These are phyloP conservation scores for Alosa sapidissima DNA, from an alignment of 2,797 vertebrate species.

Conservation along the genomic window DNA sequence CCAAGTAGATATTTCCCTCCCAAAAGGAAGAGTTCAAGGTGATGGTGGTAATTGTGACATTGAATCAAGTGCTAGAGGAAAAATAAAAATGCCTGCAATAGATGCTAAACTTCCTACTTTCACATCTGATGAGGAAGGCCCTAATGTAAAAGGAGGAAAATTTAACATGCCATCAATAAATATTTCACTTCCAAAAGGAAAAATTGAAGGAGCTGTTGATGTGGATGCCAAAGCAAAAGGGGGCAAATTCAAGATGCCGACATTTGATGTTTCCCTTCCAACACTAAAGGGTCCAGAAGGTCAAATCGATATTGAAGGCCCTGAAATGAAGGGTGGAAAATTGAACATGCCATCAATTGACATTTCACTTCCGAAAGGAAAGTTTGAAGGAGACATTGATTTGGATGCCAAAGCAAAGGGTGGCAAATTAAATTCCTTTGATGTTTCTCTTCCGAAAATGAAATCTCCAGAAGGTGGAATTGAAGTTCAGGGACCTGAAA, in stretches of 20 bases:
- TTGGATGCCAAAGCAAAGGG: not conserved
- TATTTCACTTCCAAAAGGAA: constrained; percentile 48
- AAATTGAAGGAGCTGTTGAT: constrained; percentile 52
- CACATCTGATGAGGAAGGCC: constrained; percentile 28
- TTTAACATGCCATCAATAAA: constrained; percentile 47
- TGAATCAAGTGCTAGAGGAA: constrained; percentile 41
- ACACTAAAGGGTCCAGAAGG: constrained; percentile 53
- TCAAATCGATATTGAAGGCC: constrained; percentile 49
- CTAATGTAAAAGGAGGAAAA: not conserved
- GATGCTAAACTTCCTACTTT: constrained; percentile 35
- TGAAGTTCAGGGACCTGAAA: constrained; percentile 25
- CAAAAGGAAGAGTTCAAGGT: constrained; percentile 53
- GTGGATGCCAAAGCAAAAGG: constrained; percentile 49
- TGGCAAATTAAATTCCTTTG: constrained; percentile 29
- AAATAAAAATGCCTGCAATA: constrained; percentile 34
- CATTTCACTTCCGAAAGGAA: constrained; percentile 30
- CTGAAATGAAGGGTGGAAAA: not conserved
- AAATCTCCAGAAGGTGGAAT: constrained; percentile 33
- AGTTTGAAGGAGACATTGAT: constrained; percentile 16
- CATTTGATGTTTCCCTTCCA: constrained; percentile 54
- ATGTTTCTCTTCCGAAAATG: constrained; percentile 35
- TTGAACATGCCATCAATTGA: constrained; percentile 36
- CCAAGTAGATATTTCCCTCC: constrained; percentile 50
- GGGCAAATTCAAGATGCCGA: constrained; percentile 52
- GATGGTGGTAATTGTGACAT: constrained; percentile 37